Evolutionary conservation across 2,113 vertebrate genomes (phyloP).

Genomic region (Alligator mississippiensis): DNA sequence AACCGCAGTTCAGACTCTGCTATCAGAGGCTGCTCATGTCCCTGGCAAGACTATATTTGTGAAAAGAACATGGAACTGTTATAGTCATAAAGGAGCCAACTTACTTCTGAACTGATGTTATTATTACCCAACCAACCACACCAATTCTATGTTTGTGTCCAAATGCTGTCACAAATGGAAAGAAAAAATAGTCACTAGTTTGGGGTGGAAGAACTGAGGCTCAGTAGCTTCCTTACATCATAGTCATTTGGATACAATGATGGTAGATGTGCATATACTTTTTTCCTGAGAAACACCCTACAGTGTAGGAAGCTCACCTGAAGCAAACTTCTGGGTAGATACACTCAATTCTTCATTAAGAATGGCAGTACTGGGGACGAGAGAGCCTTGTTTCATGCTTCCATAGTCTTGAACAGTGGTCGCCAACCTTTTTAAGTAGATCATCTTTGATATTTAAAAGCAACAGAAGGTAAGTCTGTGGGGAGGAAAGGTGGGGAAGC

Average conservation of each 20-base stretch:
- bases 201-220: not conserved
- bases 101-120: not conserved
- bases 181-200: not conserved
- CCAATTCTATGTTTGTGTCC: not conserved
- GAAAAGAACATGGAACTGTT: not conserved
- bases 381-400: no score
- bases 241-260: not conserved
- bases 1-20: not conserved
- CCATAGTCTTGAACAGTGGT: no score
- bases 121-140: not conserved
- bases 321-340: no score
- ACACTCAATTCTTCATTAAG: not conserved
- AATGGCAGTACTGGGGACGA: not conserved
- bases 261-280: not conserved
- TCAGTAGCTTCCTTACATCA: not conserved
- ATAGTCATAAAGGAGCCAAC: not conserved
- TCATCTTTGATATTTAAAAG: no score
- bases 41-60: not conserved
- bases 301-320: not conserved
- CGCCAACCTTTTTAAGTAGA: no score
- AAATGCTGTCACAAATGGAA: not conserved
- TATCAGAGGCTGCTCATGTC: not conserved
- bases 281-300: not conserved
- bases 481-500: no score
- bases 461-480: no score